These are phyloP conservation scores for Anthophora plumipes DNA, from an alignment of 2,888 invertebrate genomes.

Conservation along the genomic window DNA sequence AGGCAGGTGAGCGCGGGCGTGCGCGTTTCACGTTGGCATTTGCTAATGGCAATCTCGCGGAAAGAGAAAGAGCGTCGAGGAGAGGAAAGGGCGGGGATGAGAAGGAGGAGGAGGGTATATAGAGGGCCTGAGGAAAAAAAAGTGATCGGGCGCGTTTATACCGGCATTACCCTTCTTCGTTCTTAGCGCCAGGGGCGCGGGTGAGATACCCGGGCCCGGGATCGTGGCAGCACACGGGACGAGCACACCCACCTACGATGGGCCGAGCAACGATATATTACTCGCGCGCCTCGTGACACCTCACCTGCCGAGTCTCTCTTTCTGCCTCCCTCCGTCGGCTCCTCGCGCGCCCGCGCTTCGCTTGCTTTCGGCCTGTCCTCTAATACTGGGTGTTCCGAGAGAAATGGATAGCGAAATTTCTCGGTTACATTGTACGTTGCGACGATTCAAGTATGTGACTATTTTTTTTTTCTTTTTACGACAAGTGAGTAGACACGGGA, in stretches of 20 bases:
- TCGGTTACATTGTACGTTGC: too few relatives aligned
- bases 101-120: not conserved
- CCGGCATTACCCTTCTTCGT: conserved; percentile 75
- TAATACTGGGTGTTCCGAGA: conserved; percentile 41
- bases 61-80: conserved; percentile 37
- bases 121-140: conserved; percentile 41
- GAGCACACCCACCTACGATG: conserved; percentile 80
- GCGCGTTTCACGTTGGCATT: conserved; percentile 78
- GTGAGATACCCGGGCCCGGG: conserved; percentile 66
- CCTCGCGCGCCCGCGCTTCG: conserved; percentile 21
- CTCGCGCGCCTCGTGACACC: conserved; percentile 84
- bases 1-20: conserved; percentile 78
- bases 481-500: too few relatives aligned
- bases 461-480: too few relatives aligned
- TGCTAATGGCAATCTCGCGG: conserved; percentile 79
- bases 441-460: too few relatives aligned
- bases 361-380: conserved; percentile 18
- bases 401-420: not conserved
- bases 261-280: conserved; percentile 82
- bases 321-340: conserved; percentile 45
- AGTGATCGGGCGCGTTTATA: conserved; percentile 68
- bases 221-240: conserved; percentile 59
- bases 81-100: conserved; percentile 10
- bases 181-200: conserved; percentile 80
- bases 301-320: conserved; percentile 81